A percentile compares a stretch with the other conserved stretches of the same genome.
These are phyloP conservation scores for Apis cerana DNA, from an alignment of 1,140 invertebrate genomes.

Conservation along the genomic window DNA sequence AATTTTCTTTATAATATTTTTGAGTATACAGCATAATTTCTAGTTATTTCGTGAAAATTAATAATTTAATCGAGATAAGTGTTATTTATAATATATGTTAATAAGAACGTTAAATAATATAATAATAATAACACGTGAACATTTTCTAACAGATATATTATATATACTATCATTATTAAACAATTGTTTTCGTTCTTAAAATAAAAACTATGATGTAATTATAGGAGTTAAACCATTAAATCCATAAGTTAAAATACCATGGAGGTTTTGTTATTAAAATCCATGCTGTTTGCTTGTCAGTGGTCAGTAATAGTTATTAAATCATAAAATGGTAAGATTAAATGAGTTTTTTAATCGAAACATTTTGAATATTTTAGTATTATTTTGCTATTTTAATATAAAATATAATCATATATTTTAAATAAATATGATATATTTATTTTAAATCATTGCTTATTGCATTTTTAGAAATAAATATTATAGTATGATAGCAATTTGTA, in stretches of 20 bases:
- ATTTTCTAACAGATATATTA: background rate
- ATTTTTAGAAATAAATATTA: background rate
- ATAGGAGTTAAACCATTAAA: constrained; percentile 53
- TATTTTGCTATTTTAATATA: background rate
- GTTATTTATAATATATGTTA: background rate
- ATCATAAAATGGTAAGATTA: constrained; percentile 66
- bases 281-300: constrained; percentile 58
- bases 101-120: background rate
- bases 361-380: background rate
- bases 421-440: background rate
- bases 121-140: background rate
- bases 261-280: constrained; percentile 59
- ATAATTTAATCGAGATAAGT: constrained; percentile 23
- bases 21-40: constrained; percentile 9
- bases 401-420: background rate
- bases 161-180: background rate
- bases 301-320: constrained; percentile 55
- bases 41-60: constrained; percentile 17
- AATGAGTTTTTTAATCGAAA: background rate
- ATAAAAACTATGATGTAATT: background rate
- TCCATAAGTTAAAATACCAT: constrained; percentile 53
- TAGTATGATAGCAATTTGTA: background rate
- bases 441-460: background rate
- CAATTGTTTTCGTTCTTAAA: background rate
- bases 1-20: constrained; percentile 11